Percentiles rank a stretch among this genome's conserved stretches.
These are phyloP conservation scores for Callorhinus ursinus DNA, from an alignment of 2,113 vertebrate species.

Conservation along the genomic window DNA sequence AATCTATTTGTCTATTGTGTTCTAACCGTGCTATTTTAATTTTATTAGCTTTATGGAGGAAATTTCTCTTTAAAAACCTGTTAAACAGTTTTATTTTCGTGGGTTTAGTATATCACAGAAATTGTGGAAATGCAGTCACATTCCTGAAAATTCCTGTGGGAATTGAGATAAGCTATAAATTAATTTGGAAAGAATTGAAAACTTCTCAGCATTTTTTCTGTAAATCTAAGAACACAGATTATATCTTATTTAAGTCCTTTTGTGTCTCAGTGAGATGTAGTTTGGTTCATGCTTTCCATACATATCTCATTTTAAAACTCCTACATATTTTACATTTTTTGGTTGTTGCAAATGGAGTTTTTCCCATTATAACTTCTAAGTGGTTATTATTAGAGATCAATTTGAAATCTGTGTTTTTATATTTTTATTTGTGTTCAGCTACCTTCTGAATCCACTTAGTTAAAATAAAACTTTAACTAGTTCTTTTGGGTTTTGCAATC, in stretches of 20 bases:
- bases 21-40: background rate
- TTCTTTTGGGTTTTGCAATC: slow-evolving; percentile 4
- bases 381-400: background rate
- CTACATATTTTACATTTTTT: background rate
- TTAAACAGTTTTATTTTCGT: background rate
- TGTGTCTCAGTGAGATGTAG: background rate
- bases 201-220: background rate
- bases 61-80: background rate
- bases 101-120: background rate
- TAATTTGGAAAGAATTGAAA: slow-evolving; percentile 32
- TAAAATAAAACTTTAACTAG: slow-evolving; percentile 2
- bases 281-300: background rate
- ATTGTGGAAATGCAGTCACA: background rate
- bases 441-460: background rate
- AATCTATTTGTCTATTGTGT: background rate
- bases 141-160: background rate
- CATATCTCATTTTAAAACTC: background rate
- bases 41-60: background rate
- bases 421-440: background rate
- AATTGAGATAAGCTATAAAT: background rate
- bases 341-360: background rate
- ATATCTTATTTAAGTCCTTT: background rate
- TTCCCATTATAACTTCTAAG: background rate
- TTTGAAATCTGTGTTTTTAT: slow-evolving; percentile 18
- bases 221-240: background rate